phyloP scores from a whole-genome alignment of 2,888 invertebrate genomes.

The Clepsis dumicolana region DNA sequence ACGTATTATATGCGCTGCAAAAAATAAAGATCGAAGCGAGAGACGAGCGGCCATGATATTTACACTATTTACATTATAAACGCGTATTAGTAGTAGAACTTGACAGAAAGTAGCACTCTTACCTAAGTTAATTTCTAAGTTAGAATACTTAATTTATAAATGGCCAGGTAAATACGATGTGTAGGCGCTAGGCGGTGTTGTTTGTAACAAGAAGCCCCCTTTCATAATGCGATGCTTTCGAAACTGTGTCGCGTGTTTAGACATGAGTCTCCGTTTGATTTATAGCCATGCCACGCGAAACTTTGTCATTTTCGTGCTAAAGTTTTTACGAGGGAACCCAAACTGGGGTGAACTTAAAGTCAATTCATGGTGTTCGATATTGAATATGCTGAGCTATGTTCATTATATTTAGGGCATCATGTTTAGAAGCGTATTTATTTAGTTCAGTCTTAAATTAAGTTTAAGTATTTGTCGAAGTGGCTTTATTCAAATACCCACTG shows the following conservation, averaged over 20 bases:
- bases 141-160: neutral
- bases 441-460: neutral
- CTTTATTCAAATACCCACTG: too few species aligned
- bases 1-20: too few species aligned
- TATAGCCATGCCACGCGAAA: slow-evolving; percentile 38
- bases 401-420: slow-evolving; percentile 5
- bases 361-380: slow-evolving; percentile 40
- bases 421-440: neutral
- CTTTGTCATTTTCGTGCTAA: slow-evolving; percentile 43
- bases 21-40: neutral
- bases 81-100: neutral
- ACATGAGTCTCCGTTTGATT: slow-evolving; percentile 41
- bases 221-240: slow-evolving; percentile 39
- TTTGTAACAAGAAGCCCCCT: slow-evolving; percentile 27
- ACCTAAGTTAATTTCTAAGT: neutral
- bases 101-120: neutral
- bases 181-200: slow-evolving; percentile 9
- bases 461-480: too few species aligned
- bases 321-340: slow-evolving; percentile 41
- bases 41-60: neutral
- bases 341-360: slow-evolving; percentile 43
- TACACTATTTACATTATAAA: neutral
- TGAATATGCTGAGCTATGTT: slow-evolving; percentile 24
- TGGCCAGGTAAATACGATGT: slow-evolving; percentile 1
- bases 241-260: slow-evolving; percentile 42